phyloP scores from a whole-genome alignment of 1,140 invertebrate genomes.

The Pygmarrhopalites habei region DNA sequence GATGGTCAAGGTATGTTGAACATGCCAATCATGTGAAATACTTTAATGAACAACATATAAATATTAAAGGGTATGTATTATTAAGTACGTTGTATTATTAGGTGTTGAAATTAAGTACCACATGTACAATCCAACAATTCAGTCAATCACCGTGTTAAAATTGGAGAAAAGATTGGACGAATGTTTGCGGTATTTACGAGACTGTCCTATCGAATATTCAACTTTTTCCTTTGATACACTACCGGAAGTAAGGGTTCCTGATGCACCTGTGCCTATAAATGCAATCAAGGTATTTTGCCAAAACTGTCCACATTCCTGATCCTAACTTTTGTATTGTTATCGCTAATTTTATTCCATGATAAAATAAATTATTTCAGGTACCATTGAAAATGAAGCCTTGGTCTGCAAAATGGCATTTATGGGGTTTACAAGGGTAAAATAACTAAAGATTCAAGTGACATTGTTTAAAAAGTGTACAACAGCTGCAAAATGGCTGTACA shows the following conservation, averaged over 20 bases:
- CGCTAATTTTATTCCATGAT: no score
- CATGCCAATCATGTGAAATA: background rate
- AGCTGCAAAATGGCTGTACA: no score
- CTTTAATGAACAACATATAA: conserved; percentile 15
- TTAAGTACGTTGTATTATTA: conserved; percentile 35
- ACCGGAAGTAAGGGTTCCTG: conserved; percentile 67
- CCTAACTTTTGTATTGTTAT: no score
- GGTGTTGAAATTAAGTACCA: conserved; percentile 84
- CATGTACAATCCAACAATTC: conserved; percentile 88
- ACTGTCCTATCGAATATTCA: conserved; percentile 87
- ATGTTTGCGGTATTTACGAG: conserved; percentile 80
- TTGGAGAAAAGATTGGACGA: conserved; percentile 92
- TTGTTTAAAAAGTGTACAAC: no score
- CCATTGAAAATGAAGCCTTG: conserved; percentile 78
- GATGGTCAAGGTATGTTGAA: conserved; percentile 63
- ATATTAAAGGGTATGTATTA: conserved; percentile 36
- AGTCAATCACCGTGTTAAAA: conserved; percentile 78
- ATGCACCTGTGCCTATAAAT: conserved; percentile 76
- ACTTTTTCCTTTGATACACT: conserved; percentile 92
- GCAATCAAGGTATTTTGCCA: conserved; percentile 64
- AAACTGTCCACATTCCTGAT: no score
- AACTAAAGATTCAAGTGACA: no score
- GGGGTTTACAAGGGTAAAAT: conserved; percentile 74
- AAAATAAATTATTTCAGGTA: no score
- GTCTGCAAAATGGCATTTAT: conserved; percentile 73